Base-by-base conservation (phyloP, 2,888 invertebrate species). In the Catocala sponsa region DNA sequence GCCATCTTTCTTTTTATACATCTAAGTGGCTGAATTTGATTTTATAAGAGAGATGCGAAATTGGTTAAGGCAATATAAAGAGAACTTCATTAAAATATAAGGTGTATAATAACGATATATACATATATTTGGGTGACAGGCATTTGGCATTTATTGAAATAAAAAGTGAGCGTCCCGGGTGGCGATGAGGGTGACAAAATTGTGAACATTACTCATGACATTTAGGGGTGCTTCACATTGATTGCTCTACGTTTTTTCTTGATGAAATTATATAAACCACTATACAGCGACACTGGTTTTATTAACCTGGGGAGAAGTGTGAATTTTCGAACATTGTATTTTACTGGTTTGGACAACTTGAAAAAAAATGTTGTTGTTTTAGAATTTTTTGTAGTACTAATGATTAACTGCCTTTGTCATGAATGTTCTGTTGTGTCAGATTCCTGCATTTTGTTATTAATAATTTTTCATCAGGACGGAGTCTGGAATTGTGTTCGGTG, bases 171-270 rank as follows among this genome's bases (percentile, higher is more conserved):
- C 73, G 76, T 71, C 71, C 68, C 75, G 72, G 74, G 66, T 77
- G 76, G 70, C 64, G 65, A 74, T 71, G 77, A 81, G 77, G 78
- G 78, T 80, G 80, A 83, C 68, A 76, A 82, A 86, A 86, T 80
- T 83, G 80, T 76, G 74, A 71, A 74, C 82, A 87, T 86, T 82
- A 85, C 76, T 84, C 80, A 81, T 74, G 76, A 77, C 69, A 65
- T 75, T 76, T 72, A 55, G 64, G 65, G 73, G 75, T 72, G 62
- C 77, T 75, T 74, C 68, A 75, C 76, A 77, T 81, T 77, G 82
- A 78, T 80, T 76, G 71, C 69, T 60, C 72, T 77, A 75, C 72
- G 70, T 72, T 58, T 54, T 58, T 68, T 67, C 47, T 70, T 72
- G 71, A 70, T 56, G 61, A 67, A 74, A 67, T 77, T 67, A 62